Evolutionary conservation across 1,140 invertebrate genomes (phyloP), one percentile per base, ranked within the genome.

Genomic region (Pantala flavescens): DNA sequence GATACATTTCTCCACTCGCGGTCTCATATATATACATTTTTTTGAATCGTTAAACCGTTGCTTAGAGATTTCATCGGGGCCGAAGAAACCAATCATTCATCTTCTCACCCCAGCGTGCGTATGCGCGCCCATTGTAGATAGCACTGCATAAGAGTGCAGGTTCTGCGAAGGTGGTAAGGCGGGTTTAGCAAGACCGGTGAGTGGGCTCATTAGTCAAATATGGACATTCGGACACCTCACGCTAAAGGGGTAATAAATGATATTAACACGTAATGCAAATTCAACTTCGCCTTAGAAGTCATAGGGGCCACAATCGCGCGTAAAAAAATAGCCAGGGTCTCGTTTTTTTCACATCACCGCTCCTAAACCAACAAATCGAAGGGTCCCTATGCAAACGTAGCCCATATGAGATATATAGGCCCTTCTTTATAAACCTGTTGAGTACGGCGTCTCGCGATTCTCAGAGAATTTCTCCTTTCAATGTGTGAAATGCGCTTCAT

Each of bases 261-360:
- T 63, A 63, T 63, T 63, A 63, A 63, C 49, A 63, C 49, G 49
- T 63, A 63, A 63, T 63, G 49, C 49, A 63, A 63, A 63, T 63
- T 16, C 49, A 63, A 63, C 49, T 63, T 36, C 28, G 28, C 28
- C 28, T 36, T 36, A 36, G 28, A 5, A 9, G 28, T n/a, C 28
- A 5, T 9, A 9, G 28, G 28, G 28, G 28, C 28, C 9, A 36
- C 28, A 36, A 36, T 36, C 28, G 28, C 28, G 28, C 28, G 28
- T 36, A 36, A 36, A 36, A 36, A 36, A 36, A 36, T 36, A 36
- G 28, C 28, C 28, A 36, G 28, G 28, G 28, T 36, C 28, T 36
- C 28, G 28, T 36, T 36, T 36, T 36, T 36, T 36, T 36, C 28
- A 36, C 28, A 36, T 36, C 28, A 36, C 28, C 28, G 28, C 28